These are phyloP conservation scores for Stenurella melanura DNA, from an alignment of 2,888 invertebrate genomes.

Conservation along the genomic window DNA sequence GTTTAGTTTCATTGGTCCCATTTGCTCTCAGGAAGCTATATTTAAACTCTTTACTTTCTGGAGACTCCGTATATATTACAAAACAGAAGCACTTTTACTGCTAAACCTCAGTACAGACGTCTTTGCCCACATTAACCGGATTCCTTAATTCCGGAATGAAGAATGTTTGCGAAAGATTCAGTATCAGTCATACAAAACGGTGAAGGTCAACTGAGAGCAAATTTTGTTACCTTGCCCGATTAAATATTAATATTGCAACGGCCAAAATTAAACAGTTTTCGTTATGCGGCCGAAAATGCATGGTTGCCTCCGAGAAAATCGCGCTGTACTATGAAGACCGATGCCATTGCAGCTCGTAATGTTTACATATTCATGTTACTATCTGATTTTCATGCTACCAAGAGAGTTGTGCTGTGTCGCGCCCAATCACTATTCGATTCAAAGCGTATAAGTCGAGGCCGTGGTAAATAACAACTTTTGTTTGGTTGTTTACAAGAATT, in stretches of 20 bases:
- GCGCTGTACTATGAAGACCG: background rate
- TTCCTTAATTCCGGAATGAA: background rate
- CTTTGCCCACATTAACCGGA: background rate
- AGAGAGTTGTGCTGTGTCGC: background rate
- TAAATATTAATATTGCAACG: background rate
- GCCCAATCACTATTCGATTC: conserved; percentile 1
- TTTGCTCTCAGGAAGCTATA: too few relatives aligned
- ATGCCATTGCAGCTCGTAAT: background rate
- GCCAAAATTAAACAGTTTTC: background rate
- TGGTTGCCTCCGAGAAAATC: background rate
- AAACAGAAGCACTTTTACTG: too few relatives aligned
- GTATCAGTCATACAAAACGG: background rate
- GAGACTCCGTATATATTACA: too few relatives aligned
- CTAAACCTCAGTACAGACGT: background rate
- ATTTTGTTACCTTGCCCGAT: background rate
- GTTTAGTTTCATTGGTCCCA: too few relatives aligned
- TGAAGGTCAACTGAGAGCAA: background rate
- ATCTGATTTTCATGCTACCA: background rate
- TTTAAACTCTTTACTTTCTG: too few relatives aligned
- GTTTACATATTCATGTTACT: background rate
- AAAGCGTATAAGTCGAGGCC: conserved; percentile 16
- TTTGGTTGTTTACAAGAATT: background rate
- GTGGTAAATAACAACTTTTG: conserved; percentile 1
- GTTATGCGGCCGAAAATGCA: background rate
- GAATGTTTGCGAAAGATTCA: background rate